Conservation (phyloP, 1,140 invertebrate species). For the Temnothorax nylanderi region DNA sequence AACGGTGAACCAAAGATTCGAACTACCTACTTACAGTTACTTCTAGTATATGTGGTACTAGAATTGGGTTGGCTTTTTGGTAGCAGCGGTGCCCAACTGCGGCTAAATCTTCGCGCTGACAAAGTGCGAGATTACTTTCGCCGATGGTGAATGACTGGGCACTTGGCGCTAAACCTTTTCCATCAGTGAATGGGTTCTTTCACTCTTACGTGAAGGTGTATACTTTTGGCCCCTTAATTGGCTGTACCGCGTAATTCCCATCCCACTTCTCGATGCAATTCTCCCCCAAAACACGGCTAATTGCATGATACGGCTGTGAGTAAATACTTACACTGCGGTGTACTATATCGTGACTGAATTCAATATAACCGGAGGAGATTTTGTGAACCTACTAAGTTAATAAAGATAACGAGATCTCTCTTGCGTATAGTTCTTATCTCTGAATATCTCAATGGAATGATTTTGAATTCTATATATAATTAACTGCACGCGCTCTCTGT, state of each 20-base stretch:
- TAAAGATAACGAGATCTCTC: background rate
- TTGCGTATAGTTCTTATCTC: background rate
- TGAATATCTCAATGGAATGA: background rate
- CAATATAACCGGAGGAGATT: background rate
- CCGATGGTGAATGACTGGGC: slow-evolving; percentile 38
- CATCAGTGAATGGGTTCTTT: slow-evolving; percentile 37
- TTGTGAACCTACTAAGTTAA: background rate
- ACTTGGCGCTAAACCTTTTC: slow-evolving; percentile 33
- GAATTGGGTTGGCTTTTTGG: slow-evolving; percentile 49
- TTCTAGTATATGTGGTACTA: slow-evolving; percentile 7
- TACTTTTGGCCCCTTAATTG: slow-evolving; percentile 45
- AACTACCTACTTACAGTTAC: background rate
- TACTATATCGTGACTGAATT: background rate
- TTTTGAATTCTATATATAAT: background rate
- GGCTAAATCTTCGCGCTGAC: slow-evolving; percentile 27
- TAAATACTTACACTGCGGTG: slow-evolving; percentile 16
- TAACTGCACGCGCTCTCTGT: background rate
- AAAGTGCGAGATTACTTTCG: slow-evolving; percentile 51
- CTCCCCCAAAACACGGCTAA: slow-evolving; percentile 21
- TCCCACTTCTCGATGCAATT: slow-evolving; percentile 29
- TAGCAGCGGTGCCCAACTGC: slow-evolving; percentile 41
- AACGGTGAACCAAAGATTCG: slow-evolving; percentile 9
- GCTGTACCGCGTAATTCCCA: slow-evolving; percentile 12
- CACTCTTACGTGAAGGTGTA: slow-evolving; percentile 17
- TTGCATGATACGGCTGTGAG: slow-evolving; percentile 26